phyloP scores from a whole-genome alignment of 2,888 invertebrate genomes.

The Nemotelus pantherinus region DNA sequence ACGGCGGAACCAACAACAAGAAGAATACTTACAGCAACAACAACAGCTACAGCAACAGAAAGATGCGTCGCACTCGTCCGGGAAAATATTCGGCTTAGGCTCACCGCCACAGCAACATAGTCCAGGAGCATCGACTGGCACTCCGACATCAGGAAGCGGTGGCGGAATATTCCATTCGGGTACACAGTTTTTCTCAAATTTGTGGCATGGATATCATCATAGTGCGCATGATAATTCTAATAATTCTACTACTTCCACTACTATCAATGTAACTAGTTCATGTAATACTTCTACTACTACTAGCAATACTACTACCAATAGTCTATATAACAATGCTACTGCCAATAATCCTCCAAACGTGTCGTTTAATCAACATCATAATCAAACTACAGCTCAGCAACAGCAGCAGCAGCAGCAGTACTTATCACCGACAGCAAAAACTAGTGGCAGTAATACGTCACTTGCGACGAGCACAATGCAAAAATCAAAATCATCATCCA shows the following conservation, averaged over 20 bases:
- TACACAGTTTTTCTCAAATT: conserved; percentile 73
- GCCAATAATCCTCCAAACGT: conserved; percentile 54
- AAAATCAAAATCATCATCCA: conserved; percentile 89
- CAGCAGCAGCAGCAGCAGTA: conserved; percentile 67
- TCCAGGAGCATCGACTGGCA: conserved; percentile 39
- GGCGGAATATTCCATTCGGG: conserved; percentile 64
- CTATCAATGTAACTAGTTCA: conserved; percentile 36
- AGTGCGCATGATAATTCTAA: conserved; percentile 47
- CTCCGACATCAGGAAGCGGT: conserved; percentile 60
- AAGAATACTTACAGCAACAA: conserved; percentile 55
- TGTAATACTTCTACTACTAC: conserved; percentile 44
- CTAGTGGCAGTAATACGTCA: conserved; percentile 60
- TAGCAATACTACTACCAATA: conserved; percentile 39
- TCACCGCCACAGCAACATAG: conserved; percentile 9
- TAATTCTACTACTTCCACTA: conserved; percentile 38
- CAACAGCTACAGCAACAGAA: conserved; percentile 15
- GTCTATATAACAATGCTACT: conserved; percentile 45
- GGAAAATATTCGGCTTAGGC: conserved; percentile 20
- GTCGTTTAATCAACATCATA: conserved; percentile 40
- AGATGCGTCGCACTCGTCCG: background rate
- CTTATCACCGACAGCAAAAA: conserved; percentile 64
- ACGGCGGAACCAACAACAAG: conserved; percentile 56
- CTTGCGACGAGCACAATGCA: conserved; percentile 72
- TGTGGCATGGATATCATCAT: conserved; percentile 67
- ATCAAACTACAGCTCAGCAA: conserved; percentile 58